Base-by-base conservation (phyloP, 2,113 vertebrate genomes). In the Rhinoderma darwinii region DNA sequence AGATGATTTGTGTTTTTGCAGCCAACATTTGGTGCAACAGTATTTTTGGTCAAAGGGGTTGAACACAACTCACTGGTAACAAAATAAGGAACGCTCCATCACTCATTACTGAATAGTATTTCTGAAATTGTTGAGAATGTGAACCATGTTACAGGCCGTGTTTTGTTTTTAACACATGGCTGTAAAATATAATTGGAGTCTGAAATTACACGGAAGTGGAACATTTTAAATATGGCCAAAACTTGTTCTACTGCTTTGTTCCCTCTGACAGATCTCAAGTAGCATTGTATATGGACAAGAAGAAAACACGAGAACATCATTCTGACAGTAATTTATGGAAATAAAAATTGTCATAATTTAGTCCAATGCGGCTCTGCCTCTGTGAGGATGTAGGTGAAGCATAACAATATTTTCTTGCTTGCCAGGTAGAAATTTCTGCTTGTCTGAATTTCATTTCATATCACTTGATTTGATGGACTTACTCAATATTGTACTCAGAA, bases 281-380 rank as follows among this genome's bases (percentile, higher is more conserved):
- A 20, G 47, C 43, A 22, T 41, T 39, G 68, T 41, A 84, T 41
- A 17, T 74, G 51, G 44, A 82, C 61, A 68, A 41, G 44, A 84
- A 74, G 32, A 72, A 84, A 84, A 84, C 68, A 74, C 41, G 20
- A 82, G 30, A 74, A 84, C 32, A 84, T 74, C 63, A 47, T 59
- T 25, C 12, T 84, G 82, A 84, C 82, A 84, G 82, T 84, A 84
- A 84, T 84, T 74, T 84, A 84, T 84, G 82, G 82, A 73, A 84
- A 84, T 84, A 74, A 41, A 84, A 72, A 84, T 74, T 73, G 82
- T 84, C 66, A 82, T 47, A 25, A 59, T 74, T 73, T 47, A 74
- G 82, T n/a, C 82, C 68, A 74, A 41, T 74, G 70, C 43, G 15
- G 32, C 72, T 83, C 43, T 37, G 63, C 81, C 44, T 84, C 68